These are phyloP conservation scores for Lysandra bellargus DNA, from an alignment of 2,888 invertebrate species.

Conservation along the genomic window DNA sequence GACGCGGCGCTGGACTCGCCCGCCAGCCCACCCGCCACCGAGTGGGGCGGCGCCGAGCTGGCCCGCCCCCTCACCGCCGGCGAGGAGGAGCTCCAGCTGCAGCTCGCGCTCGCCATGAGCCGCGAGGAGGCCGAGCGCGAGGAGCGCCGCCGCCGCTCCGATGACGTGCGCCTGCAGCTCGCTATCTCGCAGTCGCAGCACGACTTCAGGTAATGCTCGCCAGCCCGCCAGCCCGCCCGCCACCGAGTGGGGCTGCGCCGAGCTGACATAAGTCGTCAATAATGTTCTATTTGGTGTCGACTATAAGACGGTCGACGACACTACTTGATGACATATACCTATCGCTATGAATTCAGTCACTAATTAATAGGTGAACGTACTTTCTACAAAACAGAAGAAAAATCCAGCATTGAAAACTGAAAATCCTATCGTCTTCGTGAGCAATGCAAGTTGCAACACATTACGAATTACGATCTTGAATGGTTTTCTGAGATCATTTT, in stretches of 20 bases:
- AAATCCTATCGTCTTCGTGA: too few relatives aligned
- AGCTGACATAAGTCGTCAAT: conserved; percentile 82
- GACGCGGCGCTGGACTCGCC: conserved; percentile 89
- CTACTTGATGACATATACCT: too few relatives aligned
- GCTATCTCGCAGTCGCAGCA: conserved; percentile 97
- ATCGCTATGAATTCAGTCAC: too few relatives aligned
- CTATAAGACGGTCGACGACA: too few relatives aligned
- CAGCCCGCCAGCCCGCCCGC: conserved; percentile 82
- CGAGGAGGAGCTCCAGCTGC: conserved; percentile 98
- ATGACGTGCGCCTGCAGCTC: conserved; percentile 97
- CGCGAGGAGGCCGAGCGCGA: conserved; percentile 99
- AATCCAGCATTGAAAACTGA: too few relatives aligned
- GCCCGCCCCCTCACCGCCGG: conserved; percentile 98
- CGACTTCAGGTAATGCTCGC: conserved; percentile 86
- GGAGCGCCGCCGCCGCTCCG: conserved; percentile 94
- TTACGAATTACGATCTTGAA: too few relatives aligned
- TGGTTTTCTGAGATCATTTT: too few relatives aligned
- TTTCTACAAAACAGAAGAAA: too few relatives aligned
- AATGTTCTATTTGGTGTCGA: too few relatives aligned
- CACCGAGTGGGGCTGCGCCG: conserved; percentile 60
- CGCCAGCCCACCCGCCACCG: conserved; percentile 80
- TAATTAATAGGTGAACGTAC: too few relatives aligned
- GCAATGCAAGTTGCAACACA: too few relatives aligned
- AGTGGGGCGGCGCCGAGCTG: conserved; percentile 80
- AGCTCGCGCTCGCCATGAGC: conserved; percentile 98